Percentiles rank a stretch among this genome's conserved stretches.
These are phyloP conservation scores for Dipodomys spectabilis DNA, from an alignment of 2,113 vertebrate genomes.

Conservation along the genomic window DNA sequence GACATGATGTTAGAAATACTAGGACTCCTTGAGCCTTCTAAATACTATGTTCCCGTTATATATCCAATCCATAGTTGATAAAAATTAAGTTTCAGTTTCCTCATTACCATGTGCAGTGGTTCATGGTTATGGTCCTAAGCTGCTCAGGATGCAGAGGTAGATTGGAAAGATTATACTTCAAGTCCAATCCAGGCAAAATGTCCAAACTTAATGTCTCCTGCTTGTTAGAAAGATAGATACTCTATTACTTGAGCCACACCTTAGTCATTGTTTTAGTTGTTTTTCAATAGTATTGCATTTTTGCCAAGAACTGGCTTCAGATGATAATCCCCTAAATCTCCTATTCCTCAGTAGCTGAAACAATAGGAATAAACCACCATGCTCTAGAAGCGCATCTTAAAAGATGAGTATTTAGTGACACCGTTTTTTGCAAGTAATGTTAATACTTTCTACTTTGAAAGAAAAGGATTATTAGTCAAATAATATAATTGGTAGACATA, in stretches of 20 bases:
- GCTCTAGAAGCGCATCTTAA: constrained; percentile 11
- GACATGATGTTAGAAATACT: neutral
- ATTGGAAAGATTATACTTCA: neutral
- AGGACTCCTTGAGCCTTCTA: neutral
- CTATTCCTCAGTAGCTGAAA: no score
- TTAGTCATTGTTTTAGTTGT: no score
- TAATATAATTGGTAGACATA: constrained; percentile 7
- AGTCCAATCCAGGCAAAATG: neutral
- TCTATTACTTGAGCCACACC: no score
- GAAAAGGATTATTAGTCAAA: neutral
- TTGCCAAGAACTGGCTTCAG: no score
- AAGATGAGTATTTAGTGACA: neutral
- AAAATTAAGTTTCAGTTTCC: no score
- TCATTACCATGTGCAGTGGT: neutral
- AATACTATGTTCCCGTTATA: neutral
- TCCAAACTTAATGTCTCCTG: no score
- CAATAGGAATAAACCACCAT: no score
- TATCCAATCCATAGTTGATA: neutral
- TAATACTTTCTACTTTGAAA: constrained; percentile 5
- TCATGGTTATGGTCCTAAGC: neutral
- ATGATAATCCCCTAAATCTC: no score
- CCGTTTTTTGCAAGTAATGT: constrained; percentile 50
- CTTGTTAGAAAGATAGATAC: no score
- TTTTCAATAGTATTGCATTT: no score
- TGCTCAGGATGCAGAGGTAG: neutral